Evolutionary conservation across 2,888 invertebrate genomes (phyloP).

Genomic region (Lumbricus terrestris): DNA sequence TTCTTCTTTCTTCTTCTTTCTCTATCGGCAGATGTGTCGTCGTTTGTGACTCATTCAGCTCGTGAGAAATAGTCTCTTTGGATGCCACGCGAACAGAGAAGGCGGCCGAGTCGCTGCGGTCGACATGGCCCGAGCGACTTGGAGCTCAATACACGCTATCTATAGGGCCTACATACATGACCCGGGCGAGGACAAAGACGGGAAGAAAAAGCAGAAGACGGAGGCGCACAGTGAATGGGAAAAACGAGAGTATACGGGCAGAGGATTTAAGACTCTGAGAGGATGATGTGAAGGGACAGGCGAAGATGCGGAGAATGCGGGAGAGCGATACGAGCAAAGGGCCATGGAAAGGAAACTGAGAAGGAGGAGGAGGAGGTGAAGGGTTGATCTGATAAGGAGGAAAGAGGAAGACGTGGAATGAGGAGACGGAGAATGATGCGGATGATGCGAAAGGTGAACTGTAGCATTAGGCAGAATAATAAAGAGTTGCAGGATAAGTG

Average conservation of each 20-base stretch:
- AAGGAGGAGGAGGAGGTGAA: too few species aligned
- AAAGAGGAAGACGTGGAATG: background rate
- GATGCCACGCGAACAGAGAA: background rate
- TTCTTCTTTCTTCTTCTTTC: background rate
- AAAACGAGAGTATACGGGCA: background rate
- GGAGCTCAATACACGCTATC: background rate
- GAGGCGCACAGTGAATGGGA: background rate
- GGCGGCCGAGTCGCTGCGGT: background rate
- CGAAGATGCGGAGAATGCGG: background rate
- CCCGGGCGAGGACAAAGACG: constrained; percentile 5
- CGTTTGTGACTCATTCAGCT: background rate
- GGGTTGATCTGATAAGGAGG: background rate
- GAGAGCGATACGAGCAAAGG: background rate
- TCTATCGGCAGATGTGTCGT: background rate
- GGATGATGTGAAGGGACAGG: background rate
- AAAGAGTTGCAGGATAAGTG: background rate
- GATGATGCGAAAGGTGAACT: background rate
- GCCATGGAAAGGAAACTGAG: background rate
- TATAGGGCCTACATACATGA: too few species aligned
- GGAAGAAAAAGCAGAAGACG: background rate
- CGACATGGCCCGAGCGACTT: background rate
- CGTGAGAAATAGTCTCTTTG: background rate
- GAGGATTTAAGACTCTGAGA: background rate
- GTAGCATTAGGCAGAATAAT: background rate
- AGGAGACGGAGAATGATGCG: background rate